Evolutionary conservation across 2,797 vertebrate genomes (phyloP).

Genomic region (Aplochiton taeniatus): DNA sequence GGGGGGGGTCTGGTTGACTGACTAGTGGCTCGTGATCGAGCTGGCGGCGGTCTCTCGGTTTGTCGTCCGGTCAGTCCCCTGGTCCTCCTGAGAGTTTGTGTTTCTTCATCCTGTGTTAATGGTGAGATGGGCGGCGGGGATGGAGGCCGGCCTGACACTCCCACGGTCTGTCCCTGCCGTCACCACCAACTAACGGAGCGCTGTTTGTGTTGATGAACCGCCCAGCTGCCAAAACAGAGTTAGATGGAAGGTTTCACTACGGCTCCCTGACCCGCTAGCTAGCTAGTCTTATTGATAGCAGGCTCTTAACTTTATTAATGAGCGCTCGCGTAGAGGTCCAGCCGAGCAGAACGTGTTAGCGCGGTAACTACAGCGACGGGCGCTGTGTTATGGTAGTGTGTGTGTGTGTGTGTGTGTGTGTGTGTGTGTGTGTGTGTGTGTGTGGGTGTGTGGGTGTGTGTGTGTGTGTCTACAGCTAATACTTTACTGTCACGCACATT

Average conservation of each 20-base stretch:
- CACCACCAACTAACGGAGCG: not conserved
- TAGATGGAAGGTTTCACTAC: not conserved
- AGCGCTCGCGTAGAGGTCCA: too few relatives aligned
- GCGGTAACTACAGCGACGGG: too few relatives aligned
- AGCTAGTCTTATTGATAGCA: too few relatives aligned
- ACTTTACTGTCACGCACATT: slow-evolving; percentile 43
- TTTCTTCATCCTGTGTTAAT: too few relatives aligned
- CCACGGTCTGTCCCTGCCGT: not conserved
- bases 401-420: slow-evolving; percentile 1
- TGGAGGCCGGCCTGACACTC: not conserved
- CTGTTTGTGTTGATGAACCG: too few relatives aligned
- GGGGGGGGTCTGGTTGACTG: slow-evolving; percentile 3
- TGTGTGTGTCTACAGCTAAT: slow-evolving; percentile 38
- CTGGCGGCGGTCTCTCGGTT: slow-evolving; percentile 20
- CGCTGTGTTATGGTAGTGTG: not conserved
- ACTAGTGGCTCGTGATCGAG: slow-evolving; percentile 9
- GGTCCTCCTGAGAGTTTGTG: too few relatives aligned
- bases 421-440: not conserved
- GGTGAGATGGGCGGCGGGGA: not conserved
- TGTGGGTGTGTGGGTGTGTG: slow-evolving; percentile 28
- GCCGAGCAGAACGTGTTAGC: too few relatives aligned
- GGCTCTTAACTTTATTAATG: too few relatives aligned
- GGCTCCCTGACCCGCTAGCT: too few relatives aligned
- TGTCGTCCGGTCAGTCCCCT: slow-evolving; percentile 8
- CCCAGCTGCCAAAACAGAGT: not conserved